A percentile compares a stretch with the other conserved stretches of the same genome.
phyloP scores from a whole-genome alignment of 1,140 invertebrate species.

The Ridgeia piscesae region DNA sequence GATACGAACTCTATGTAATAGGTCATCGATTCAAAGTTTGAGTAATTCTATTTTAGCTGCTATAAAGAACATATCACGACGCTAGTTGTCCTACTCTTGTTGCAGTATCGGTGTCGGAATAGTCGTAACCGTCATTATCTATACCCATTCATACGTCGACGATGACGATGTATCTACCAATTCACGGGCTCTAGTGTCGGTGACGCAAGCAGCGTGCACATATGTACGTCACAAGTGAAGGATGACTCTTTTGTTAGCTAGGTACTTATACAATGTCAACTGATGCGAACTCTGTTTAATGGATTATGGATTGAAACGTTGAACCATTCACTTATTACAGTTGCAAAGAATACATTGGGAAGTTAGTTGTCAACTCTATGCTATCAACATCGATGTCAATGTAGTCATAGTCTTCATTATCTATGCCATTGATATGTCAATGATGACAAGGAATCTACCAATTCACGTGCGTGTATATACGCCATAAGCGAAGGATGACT shows the following conservation, averaged over 20 bases:
- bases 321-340: background rate
- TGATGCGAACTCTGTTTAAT: background rate
- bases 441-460: background rate
- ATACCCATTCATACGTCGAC: background rate
- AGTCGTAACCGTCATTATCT: background rate
- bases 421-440: background rate
- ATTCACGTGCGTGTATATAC: background rate
- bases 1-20: background rate
- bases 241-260: background rate
- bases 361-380: background rate
- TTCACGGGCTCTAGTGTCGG: too few species aligned
- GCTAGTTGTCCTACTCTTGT: background rate
- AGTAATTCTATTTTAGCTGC: background rate
- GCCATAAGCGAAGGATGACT: too few species aligned
- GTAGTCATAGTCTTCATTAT: background rate
- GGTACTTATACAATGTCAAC: background rate
- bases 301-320: background rate
- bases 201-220: background rate
- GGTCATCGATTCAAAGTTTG: background rate
- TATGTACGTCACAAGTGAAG: background rate
- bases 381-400: background rate
- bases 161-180: background rate
- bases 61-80: background rate
- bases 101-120: background rate
- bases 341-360: background rate